Evolutionary conservation across 2,797 vertebrate species (phyloP).

Genomic region (Mormyrops boulengeri): DNA sequence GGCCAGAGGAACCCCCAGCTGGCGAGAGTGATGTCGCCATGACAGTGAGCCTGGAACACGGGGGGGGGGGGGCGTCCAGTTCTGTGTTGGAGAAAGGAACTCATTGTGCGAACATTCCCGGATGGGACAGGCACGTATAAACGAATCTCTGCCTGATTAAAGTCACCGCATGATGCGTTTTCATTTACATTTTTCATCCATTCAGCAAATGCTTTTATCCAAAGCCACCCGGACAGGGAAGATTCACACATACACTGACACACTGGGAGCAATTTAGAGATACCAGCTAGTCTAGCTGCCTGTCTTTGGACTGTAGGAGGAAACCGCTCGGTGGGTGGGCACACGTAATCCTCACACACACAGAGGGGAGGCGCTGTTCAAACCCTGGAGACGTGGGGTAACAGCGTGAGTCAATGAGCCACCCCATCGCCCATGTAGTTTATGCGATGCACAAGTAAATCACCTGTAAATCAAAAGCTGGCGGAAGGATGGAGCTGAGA

Average conservation of each 20-base stretch:
- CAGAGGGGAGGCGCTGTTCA: background rate
- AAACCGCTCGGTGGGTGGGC: background rate
- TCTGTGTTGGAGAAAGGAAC: background rate
- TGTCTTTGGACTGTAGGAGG: background rate
- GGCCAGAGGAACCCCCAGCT: background rate
- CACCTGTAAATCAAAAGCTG: conserved; percentile 4
- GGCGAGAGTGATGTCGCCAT: background rate
- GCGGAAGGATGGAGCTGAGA: background rate
- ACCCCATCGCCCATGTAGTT: background rate
- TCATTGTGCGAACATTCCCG: background rate
- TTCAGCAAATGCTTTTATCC: background rate
- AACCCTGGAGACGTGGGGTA: background rate
- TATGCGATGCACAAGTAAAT: background rate
- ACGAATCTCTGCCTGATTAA: background rate
- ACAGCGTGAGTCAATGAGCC: background rate
- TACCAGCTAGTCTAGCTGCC: background rate
- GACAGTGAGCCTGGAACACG: background rate
- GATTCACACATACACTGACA: background rate
- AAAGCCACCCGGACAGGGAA: background rate
- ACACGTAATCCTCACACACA: background rate
- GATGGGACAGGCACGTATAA: background rate
- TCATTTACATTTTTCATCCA: background rate
- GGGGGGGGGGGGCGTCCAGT: background rate
- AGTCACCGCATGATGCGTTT: background rate
- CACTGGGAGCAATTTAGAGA: background rate